These are phyloP conservation scores for Cephus cinctus DNA, from an alignment of 1,140 invertebrate species.

Conservation along the genomic window DNA sequence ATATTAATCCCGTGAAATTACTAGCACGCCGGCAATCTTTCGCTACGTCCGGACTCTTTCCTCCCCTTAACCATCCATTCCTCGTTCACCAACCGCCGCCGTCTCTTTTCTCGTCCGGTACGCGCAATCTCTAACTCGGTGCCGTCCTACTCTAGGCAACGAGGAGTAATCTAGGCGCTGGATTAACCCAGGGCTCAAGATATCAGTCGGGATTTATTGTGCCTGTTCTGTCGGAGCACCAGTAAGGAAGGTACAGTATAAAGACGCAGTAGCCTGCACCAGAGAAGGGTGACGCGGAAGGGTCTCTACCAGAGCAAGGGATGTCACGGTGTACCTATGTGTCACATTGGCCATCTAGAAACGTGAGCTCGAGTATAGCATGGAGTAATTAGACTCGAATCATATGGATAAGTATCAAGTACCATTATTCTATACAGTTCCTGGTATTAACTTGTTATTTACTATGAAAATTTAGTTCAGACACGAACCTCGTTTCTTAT, in stretches of 20 bases:
- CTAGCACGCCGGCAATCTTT: slow-evolving; percentile 43
- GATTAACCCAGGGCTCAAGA: slow-evolving; percentile 25
- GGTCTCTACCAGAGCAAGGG: too few relatives aligned
- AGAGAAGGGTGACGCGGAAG: too few relatives aligned
- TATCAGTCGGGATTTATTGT: slow-evolving; percentile 24
- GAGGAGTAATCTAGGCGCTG: slow-evolving; percentile 24
- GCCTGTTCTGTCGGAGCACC: background rate
- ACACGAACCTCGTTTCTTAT: too few relatives aligned
- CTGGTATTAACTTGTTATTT: too few relatives aligned
- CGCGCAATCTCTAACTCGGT: slow-evolving; percentile 38
- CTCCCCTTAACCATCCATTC: slow-evolving; percentile 12
- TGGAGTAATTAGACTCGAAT: too few relatives aligned
- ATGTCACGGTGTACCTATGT: too few relatives aligned
- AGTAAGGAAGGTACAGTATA: background rate
- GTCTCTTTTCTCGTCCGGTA: slow-evolving; percentile 23
- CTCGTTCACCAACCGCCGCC: slow-evolving; percentile 17
- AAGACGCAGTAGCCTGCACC: background rate
- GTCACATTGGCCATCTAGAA: too few relatives aligned
- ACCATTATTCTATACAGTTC: too few relatives aligned
- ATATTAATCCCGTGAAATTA: slow-evolving; percentile 56
- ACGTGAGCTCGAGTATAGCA: too few relatives aligned
- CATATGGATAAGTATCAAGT: too few relatives aligned
- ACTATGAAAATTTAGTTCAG: too few relatives aligned
- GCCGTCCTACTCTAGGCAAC: slow-evolving; percentile 17
- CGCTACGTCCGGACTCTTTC: slow-evolving; percentile 27